phyloP scores from a whole-genome alignment of 2,113 vertebrate genomes.

The Callorhinus ursinus region DNA sequence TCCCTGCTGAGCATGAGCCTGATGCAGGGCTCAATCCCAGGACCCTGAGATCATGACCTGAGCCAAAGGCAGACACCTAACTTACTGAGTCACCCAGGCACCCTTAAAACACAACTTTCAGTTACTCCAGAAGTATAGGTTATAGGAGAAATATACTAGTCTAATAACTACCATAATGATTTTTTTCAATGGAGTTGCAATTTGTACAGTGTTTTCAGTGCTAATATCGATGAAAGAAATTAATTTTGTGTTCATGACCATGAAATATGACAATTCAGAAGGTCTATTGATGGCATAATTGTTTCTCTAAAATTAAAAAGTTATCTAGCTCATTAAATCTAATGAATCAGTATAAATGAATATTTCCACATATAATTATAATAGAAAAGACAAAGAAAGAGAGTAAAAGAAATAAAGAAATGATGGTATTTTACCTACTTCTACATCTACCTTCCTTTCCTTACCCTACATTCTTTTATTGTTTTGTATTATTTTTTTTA shows the following conservation, averaged over 20 bases:
- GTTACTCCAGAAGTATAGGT: background rate
- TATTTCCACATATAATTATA: background rate
- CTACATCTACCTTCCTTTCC: background rate
- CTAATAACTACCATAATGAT: background rate
- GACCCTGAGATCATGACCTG: background rate
- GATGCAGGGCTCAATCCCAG: background rate
- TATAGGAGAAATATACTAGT: background rate
- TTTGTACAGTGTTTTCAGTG: background rate
- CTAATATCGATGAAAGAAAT: background rate
- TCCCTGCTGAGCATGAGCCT: background rate
- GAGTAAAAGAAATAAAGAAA: background rate
- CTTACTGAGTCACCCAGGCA: background rate
- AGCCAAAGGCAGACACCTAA: background rate
- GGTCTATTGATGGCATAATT: background rate
- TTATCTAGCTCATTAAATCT: slow-evolving; percentile 18
- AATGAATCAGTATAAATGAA: background rate
- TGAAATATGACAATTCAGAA: slow-evolving; percentile 12
- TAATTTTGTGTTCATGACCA: slow-evolving; percentile 11
- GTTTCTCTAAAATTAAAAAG: slow-evolving; percentile 49
- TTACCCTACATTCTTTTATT: background rate
- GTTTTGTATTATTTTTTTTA: background rate
- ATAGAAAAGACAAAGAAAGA: background rate
- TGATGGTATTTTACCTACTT: background rate
- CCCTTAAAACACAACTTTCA: background rate
- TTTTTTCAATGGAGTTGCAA: background rate